phyloP scores from a whole-genome alignment of 2,113 vertebrate species.

The Perccottus glenii region DNA sequence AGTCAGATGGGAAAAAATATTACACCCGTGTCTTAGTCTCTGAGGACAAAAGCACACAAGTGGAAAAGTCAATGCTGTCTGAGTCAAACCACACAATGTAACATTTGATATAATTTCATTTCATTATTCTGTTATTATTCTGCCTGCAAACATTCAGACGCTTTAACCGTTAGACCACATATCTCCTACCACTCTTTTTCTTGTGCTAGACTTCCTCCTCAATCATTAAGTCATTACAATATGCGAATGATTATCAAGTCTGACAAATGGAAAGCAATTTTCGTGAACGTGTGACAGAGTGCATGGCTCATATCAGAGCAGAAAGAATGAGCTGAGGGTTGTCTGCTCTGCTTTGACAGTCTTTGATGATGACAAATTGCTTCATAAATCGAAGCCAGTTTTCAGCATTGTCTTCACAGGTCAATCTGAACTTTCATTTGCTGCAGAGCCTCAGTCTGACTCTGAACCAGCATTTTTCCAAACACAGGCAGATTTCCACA shows the following conservation, averaged over 20 bases:
- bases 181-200: not conserved
- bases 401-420: constrained; percentile 35
- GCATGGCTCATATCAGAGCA: constrained; percentile 29
- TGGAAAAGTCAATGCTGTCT: not conserved
- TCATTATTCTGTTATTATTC: constrained; percentile 10
- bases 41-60: constrained; percentile 20
- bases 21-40: constrained; percentile 16
- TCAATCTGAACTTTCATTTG: constrained; percentile 44
- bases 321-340: constrained; percentile 28
- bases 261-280: constrained; percentile 49
- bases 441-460: constrained; percentile 16
- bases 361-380: constrained; percentile 59
- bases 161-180: not conserved
- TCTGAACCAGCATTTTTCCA: constrained; percentile 15
- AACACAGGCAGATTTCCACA: constrained; percentile 17
- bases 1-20: constrained; percentile 31
- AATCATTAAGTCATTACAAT: constrained; percentile 31
- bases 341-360: constrained; percentile 32
- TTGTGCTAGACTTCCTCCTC: constrained; percentile 7
- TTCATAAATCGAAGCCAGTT: constrained; percentile 50
- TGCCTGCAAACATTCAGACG: not conserved
- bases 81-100: too few relatives aligned
- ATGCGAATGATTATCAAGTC: constrained; percentile 40
- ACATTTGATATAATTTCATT: not conserved
- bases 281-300: constrained; percentile 29